phyloP scores from a whole-genome alignment of 2,113 vertebrate species.

The Pseudonaja textilis region DNA sequence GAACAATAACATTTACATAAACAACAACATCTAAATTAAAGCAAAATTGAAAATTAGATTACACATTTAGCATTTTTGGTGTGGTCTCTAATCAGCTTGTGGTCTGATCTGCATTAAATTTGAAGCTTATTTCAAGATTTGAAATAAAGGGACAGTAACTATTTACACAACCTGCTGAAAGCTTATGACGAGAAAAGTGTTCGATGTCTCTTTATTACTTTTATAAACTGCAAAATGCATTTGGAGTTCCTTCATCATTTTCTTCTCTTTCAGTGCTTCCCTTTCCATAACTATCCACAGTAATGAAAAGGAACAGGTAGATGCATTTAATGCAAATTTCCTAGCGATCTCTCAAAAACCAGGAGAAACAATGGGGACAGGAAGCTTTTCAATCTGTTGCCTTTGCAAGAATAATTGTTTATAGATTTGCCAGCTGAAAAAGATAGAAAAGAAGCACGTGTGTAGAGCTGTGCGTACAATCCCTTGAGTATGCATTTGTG shows the following conservation, averaged over 20 bases:
- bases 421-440: not conserved
- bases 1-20: too few species aligned
- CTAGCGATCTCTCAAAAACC: not conserved
- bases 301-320: not conserved
- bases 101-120: not conserved
- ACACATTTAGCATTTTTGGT: not conserved
- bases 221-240: not conserved
- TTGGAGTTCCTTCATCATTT: not conserved
- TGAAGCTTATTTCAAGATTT: not conserved
- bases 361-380: not conserved
- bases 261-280: not conserved
- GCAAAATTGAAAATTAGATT: not conserved
- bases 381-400: not conserved
- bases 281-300: not conserved
- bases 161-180: not conserved
- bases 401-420: not conserved
- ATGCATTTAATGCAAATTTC: not conserved
- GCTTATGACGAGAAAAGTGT: not conserved
- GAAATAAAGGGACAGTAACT: not conserved
- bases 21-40: not conserved
- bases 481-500: not conserved
- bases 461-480: not conserved
- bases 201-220: not conserved
- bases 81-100: not conserved
- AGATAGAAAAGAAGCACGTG: not conserved